Base-by-base conservation (phyloP, 2,113 vertebrate genomes). In the Opisthocomus hoazin region DNA sequence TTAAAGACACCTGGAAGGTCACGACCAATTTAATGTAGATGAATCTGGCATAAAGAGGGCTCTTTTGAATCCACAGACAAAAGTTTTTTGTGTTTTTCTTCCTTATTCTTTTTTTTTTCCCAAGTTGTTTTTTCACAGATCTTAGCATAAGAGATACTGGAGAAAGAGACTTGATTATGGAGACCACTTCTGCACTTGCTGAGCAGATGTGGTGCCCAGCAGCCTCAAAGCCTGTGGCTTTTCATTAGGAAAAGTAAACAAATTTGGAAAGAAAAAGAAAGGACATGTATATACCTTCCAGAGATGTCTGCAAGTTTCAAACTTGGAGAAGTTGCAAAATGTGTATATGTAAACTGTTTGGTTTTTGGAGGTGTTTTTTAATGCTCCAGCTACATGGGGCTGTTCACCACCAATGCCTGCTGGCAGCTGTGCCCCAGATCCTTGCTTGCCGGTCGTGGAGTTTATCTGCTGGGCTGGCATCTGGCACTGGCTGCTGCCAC, bases 1-100 rank as follows among this genome's bases (percentile, higher is more conserved):
- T 98, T 98, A 98, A 96, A 98, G 98, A 99, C 98, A 99, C 99
- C 99, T 99, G 98, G 98, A 98, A 98, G 98, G 98, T 99, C 96
- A 14, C 45, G 98, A 98, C 98, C 97, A 98, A 96, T 98, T 98
- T 97, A 98, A 98, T 98, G 97, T 95, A 97, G 98, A 98, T 95
- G 94, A 98, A 98, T 98, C 96, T 96, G 77, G 96, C 90, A 80
- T 94, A 97, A 97, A 97, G 91, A 91, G 79, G 84, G 92, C 85
- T 97, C 96, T 95, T 96, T 97, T 97, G 97, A 98, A 97, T 95
- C 57, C 27, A 13, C 5, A n/a, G 46, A 93, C 95, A 96, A 97
- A 97, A 97, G 96, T 97, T 85, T 57, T 10, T 51, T 17, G 19
- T 5, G 6, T 22, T 43, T 84, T 66, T 86, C 84, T 77, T 60